Evolutionary conservation across 2,888 invertebrate genomes (phyloP), one percentile per base, ranked within the genome.

Genomic region (Eudasyphora cyanicolor): DNA sequence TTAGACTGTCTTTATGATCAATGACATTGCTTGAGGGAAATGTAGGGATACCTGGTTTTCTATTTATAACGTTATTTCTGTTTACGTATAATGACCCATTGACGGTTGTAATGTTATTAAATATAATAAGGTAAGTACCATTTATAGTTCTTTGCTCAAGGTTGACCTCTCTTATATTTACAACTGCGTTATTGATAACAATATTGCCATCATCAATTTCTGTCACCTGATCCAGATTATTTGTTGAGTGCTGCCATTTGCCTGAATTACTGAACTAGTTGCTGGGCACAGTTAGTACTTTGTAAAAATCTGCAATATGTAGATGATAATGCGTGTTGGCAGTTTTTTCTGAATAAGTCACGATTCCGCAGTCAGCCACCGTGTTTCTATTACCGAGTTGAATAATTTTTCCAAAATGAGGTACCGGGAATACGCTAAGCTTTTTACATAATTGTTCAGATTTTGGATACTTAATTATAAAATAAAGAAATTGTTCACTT

Each of bases 401-500:
- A 57, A 57, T 57, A 24, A 57, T 57, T 57, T 57, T 57, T 14
- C 45, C 45, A 45, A 3, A 45, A 45, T 45, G 45, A 45, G 10
- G 14, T 3, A 45, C 45, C 12, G 45, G 45, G 14, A 45, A 45
- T 45, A 45, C 45, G 45, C 45, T 45, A 45, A 45, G 4, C 8
- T 45, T 45, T 14, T 45, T 45, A 45, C 45, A 45, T 45, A 45
- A 45, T 45, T 45, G n/a, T 27, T 60, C 29, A 12, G 60, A 12
- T 27, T 60, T 60, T 60, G 60, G 60, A 60, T 60, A 60, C 27
- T 27, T 60, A 27, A 60, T 60, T 14, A 60, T 60, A 60, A 60
- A 60, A 27, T 60, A 60, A 10, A 60, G 27, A 60, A 60, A 64
- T 38, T 64, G 10, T 38, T 64, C 38, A 64, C 19, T 64, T 64